These are phyloP conservation scores for Caenorhabditis briggsae DNA, from an alignment of 1,140 invertebrate genomes.

Conservation along the genomic window DNA sequence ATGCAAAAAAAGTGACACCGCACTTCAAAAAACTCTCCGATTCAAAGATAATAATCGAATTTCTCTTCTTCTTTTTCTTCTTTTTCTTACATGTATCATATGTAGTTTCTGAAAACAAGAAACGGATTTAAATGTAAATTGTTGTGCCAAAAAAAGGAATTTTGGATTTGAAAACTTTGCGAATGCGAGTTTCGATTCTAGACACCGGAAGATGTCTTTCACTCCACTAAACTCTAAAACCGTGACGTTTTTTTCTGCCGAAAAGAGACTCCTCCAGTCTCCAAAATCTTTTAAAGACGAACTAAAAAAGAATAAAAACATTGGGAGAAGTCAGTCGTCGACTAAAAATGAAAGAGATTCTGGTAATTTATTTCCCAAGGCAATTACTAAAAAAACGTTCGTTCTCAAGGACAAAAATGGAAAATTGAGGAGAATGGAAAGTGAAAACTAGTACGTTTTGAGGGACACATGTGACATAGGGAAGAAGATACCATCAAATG, in stretches of 20 bases:
- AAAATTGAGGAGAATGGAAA: constrained; percentile 10
- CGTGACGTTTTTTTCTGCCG: not conserved
- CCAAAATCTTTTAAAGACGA: not conserved
- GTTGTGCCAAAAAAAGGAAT: not conserved
- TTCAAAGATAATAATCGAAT: constrained; percentile 48
- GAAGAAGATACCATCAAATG: constrained; percentile 31
- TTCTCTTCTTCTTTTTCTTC: constrained; percentile 13
- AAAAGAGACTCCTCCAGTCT: not conserved
- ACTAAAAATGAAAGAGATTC: not conserved
- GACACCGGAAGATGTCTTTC: constrained; percentile 15
- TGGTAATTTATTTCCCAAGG: constrained; percentile 44
- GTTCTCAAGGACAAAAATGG: constrained; percentile 31
- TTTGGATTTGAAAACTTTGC: constrained; percentile 13
- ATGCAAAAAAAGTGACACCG: constrained; percentile 27
- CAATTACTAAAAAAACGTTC: constrained; percentile 52
- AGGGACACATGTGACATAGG: constrained; percentile 34
- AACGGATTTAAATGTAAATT: not conserved
- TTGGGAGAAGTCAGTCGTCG: not conserved
- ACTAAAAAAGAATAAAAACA: not conserved
- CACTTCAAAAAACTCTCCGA: constrained; percentile 33
- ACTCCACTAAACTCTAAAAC: constrained; percentile 14
- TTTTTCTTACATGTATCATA: not conserved
- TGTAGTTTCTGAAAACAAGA: not conserved
- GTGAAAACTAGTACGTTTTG: constrained; percentile 30
- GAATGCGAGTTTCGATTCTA: not conserved